These are phyloP conservation scores for Agrypnia vestita DNA, from an alignment of 1,140 invertebrate genomes.

Conservation along the genomic window DNA sequence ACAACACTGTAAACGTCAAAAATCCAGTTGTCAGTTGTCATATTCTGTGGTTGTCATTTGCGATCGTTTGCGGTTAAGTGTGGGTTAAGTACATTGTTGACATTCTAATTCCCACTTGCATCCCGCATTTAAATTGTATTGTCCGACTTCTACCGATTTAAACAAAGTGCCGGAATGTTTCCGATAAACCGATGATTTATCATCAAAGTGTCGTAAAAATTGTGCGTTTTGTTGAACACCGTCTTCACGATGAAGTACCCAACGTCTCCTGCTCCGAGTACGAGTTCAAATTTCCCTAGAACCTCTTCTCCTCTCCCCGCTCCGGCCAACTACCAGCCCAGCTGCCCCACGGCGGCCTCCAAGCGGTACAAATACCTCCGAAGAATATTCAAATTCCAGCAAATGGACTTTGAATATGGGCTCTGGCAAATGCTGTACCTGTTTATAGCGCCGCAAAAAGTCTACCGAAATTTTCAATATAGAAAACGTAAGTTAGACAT, in stretches of 20 bases:
- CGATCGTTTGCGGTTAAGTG: neutral
- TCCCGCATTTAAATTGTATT: neutral
- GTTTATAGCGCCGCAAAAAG: conserved; percentile 96
- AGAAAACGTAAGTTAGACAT: conserved; percentile 89
- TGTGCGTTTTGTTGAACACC: neutral
- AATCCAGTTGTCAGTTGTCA: conserved; percentile 22
- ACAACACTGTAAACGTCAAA: conserved; percentile 30
- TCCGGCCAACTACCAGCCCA: conserved; percentile 76
- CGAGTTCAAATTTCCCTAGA: conserved; percentile 68
- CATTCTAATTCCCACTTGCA: neutral
- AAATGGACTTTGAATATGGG: conserved; percentile 99
- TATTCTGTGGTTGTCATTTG: too few species aligned
- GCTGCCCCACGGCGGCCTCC: conserved; percentile 88
- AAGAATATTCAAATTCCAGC: conserved; percentile 93
- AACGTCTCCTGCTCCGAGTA: conserved; percentile 76
- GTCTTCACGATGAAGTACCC: conserved; percentile 76
- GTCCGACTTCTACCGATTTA: neutral
- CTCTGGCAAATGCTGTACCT: conserved; percentile 99
- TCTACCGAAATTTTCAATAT: conserved; percentile 98
- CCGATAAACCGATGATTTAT: neutral
- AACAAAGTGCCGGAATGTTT: neutral
- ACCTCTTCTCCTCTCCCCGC: conserved; percentile 75
- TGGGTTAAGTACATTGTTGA: conserved; percentile 16
- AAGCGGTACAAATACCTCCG: conserved; percentile 95
- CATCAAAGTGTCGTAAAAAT: neutral